Base-by-base conservation (phyloP, 1,140 invertebrate species). In the Cheumatopsyche charites region DNA sequence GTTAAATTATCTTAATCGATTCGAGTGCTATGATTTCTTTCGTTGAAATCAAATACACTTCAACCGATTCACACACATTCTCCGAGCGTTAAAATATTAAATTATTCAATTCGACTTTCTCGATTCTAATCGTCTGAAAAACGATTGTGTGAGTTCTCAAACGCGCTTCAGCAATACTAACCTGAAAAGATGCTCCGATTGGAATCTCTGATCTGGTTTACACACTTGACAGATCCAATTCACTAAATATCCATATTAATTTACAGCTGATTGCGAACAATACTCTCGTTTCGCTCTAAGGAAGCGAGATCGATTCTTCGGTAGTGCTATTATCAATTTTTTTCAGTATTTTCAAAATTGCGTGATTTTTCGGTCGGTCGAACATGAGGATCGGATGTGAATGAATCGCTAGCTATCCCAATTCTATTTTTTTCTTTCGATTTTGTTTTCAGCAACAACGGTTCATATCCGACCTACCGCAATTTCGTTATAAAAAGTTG, bases 341-440 rank as follows among this genome's bases (percentile, higher is more conserved):
- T 47, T 47, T 13, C 15, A 13, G 3, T 12, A 7, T 47, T 47
- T 47, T 47, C 43, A 47, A 47, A 3, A 23, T 58, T 25, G 55
- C 55, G 55, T 58, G 55, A 58, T 58, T 26, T 23, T n/a, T 21
- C 55, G 55, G 21, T 25, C 21, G 55, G 23, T 58, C 55, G 23
- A 58, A 23, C 55, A 58, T 58, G 21, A 58, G 55, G 55, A 58
- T 58, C 55, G 55, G 55, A 58, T 58, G 55, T 26, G 23, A 58
- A 23, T 26, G 23, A 58, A 23, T 23, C 55, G 55, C 13, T 58
- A 36, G 9, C 29, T 26, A 58, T 58, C 55, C 55, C 19, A 52
- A 19, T 52, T 52, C 19, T 52, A 9, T 6, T 47, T 15, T 47
- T 47, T 47, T 47, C 15, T 13, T 4, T 47, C 43, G 11, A n/a